Evolutionary conservation across 1,140 invertebrate genomes (phyloP).

Genomic region (Aradophagus sp.): DNA sequence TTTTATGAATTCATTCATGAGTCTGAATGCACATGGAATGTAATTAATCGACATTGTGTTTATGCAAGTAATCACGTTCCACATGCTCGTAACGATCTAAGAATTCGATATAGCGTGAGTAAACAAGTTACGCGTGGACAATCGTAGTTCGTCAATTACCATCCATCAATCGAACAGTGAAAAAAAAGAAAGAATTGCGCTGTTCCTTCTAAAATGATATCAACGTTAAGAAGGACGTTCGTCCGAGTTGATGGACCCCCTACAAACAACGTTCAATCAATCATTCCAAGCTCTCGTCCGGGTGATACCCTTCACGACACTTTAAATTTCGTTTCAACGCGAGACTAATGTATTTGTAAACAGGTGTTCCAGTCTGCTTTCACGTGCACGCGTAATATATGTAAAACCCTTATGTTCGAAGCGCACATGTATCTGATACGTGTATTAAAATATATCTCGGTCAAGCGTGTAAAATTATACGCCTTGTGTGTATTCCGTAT

Average conservation of each 20-base stretch:
- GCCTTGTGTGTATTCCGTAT: constrained; percentile 36
- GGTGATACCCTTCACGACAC: constrained; percentile 11
- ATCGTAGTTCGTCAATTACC: constrained; percentile 11
- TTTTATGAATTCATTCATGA: constrained; percentile 5
- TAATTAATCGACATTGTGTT: constrained; percentile 18
- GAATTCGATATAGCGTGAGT: constrained; percentile 1
- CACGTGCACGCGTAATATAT: constrained; percentile 25
- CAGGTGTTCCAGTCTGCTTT: constrained; percentile 27
- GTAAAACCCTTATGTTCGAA: constrained; percentile 30
- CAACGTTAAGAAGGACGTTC: not conserved
- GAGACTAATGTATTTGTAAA: constrained; percentile 36
- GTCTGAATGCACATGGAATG: not conserved
- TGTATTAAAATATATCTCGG: constrained; percentile 38
- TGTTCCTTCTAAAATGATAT: too few relatives aligned
- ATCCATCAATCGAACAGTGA: constrained; percentile 14
- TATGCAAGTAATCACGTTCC: constrained; percentile 16
- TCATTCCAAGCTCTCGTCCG: constrained; percentile 12
- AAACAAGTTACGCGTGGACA: constrained; percentile 9
- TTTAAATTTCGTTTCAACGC: constrained; percentile 14
- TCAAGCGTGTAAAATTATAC: constrained; percentile 49
- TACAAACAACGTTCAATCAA: constrained; percentile 26
- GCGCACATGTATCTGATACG: constrained; percentile 33
- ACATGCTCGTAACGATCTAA: constrained; percentile 11
- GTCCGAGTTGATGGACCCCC: not conserved
- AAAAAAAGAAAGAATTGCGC: not conserved